phyloP scores from a whole-genome alignment of 2,113 vertebrate species.

The Sclerurus mexicanus region DNA sequence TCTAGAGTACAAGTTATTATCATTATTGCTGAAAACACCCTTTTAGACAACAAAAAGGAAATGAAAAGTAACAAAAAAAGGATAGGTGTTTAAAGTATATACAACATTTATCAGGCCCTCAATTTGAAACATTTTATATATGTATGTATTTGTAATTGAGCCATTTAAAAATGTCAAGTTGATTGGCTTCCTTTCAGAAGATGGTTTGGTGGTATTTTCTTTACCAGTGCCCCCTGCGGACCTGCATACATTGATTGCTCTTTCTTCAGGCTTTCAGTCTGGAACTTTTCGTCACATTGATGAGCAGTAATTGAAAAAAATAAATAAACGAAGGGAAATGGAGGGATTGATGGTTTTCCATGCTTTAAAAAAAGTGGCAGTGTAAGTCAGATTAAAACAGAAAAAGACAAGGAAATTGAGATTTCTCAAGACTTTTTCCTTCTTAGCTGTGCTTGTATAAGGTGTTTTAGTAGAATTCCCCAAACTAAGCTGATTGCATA shows the following conservation, averaged over 20 bases:
- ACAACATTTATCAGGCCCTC: neutral
- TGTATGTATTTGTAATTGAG: neutral
- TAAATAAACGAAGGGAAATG: neutral
- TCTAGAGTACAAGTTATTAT: neutral
- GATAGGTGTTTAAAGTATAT: neutral
- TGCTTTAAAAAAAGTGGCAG: neutral
- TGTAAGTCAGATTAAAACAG: neutral
- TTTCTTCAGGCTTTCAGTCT: neutral
- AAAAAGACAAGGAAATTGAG: neutral
- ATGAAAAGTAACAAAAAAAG: neutral
- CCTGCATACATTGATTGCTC: neutral
- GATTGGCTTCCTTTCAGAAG: conserved; percentile 1
- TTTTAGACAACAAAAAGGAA: neutral
- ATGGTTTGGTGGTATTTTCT: neutral
- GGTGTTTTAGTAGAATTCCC: neutral
- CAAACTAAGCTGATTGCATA: neutral
- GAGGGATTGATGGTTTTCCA: neutral
- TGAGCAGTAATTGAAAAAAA: neutral
- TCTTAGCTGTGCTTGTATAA: neutral
- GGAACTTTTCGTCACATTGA: neutral
- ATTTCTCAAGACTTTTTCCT: neutral
- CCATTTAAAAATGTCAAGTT: neutral
- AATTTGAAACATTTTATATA: neutral
- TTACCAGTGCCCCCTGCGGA: neutral
- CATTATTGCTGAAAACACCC: neutral